phyloP scores from a whole-genome alignment of 2,797 vertebrate species.

The Intellagama lesueurii region DNA sequence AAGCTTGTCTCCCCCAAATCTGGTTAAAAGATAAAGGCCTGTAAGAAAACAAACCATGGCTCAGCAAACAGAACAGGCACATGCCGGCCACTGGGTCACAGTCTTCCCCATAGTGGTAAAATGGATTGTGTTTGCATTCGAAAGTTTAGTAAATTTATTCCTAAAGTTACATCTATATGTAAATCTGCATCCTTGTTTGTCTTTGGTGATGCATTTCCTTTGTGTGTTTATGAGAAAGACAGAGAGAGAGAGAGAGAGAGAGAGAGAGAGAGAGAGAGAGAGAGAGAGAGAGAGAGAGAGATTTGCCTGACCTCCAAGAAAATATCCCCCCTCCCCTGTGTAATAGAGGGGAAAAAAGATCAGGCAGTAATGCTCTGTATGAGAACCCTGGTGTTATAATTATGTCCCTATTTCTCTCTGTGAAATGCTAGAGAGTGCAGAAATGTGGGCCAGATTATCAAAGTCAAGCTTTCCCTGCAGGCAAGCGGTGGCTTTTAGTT shows the following conservation, averaged over 20 bases:
- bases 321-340: not conserved
- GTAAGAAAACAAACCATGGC: not conserved
- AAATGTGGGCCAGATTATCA: conserved; percentile 19
- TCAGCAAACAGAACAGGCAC: not conserved
- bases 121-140: not conserved
- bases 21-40: not conserved
- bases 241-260: no score
- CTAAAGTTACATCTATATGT: not conserved
- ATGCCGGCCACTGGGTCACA: not conserved
- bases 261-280: no score
- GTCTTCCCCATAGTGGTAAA: not conserved
- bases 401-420: not conserved
- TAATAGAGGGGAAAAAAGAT: not conserved
- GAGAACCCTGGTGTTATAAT: not conserved
- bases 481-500: conserved; percentile 6
- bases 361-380: not conserved
- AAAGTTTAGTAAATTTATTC: not conserved
- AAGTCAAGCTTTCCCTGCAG: conserved; percentile 20
- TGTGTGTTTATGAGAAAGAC: no score
- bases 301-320: no score
- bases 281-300: no score
- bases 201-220: not conserved
- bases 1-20: not conserved
- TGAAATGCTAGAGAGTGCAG: not conserved
- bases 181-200: not conserved